Evolutionary conservation across 1,140 invertebrate genomes (phyloP).

Genomic region (Piezodorus guildinii): DNA sequence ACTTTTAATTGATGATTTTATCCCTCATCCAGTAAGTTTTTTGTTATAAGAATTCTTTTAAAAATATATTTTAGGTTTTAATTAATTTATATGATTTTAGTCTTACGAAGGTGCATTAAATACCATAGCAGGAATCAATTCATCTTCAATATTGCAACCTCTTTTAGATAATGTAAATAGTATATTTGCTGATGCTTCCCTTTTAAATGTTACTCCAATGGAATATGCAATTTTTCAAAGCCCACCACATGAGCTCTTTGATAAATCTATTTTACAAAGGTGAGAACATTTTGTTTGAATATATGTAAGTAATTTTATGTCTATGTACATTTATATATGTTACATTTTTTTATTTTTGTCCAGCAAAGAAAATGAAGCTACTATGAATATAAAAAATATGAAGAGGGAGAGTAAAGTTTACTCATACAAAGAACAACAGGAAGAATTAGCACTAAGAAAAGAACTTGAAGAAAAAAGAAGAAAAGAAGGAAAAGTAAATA

Average conservation of each 20-base stretch:
- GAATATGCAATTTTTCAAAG: conserved; percentile 84
- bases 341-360: conserved; percentile 16
- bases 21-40: conserved; percentile 39
- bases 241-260: conserved; percentile 80
- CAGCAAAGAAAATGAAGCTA: conserved; percentile 44
- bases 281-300: conserved; percentile 33
- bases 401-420: conserved; percentile 95
- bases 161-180: conserved; percentile 43
- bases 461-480: conserved; percentile 85
- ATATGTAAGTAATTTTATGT: background rate
- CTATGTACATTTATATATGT: background rate
- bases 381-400: conserved; percentile 66
- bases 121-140: conserved; percentile 49
- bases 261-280: conserved; percentile 78
- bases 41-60: background rate
- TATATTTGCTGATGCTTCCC: conserved; percentile 50
- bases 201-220: conserved; percentile 64
- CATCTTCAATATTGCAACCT: conserved; percentile 48
- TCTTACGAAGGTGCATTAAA: conserved; percentile 51
- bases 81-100: conserved; percentile 31
- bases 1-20: conserved; percentile 47
- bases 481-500: conserved; percentile 67
- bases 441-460: conserved; percentile 80
- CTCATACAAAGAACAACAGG: conserved; percentile 92
- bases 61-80: background rate